Conservation (phyloP, 2,797 vertebrate genomes). For the Agapornis canus region DNA sequence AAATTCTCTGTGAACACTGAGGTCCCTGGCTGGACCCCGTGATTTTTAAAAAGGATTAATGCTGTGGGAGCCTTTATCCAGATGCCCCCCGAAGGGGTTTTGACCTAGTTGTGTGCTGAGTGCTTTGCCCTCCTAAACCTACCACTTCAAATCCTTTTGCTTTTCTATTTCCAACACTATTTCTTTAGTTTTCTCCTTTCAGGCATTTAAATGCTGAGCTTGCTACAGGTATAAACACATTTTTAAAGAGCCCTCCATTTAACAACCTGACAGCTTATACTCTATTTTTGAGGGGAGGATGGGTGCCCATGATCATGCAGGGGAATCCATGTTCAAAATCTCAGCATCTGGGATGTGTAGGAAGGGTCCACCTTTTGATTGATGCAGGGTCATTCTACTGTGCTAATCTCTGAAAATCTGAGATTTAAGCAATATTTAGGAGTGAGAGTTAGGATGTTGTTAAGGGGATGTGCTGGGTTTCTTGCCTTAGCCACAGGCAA, state of each 20-base stretch:
- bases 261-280: background rate
- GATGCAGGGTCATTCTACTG: background rate
- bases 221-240: background rate
- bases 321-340: background rate
- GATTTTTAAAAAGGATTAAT: slow-evolving; percentile 38
- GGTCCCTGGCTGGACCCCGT: background rate
- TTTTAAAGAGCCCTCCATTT: slow-evolving; percentile 19
- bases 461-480: background rate
- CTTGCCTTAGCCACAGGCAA: slow-evolving; percentile 48
- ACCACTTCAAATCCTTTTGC: background rate
- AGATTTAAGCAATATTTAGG: background rate
- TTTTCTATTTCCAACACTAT: background rate
- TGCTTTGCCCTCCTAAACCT: background rate
- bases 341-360: background rate
- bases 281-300: background rate
- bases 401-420: slow-evolving; percentile 20
- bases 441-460: background rate
- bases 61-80: background rate
- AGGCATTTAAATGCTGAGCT: slow-evolving; percentile 36
- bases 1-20: background rate
- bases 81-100: background rate
- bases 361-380: background rate
- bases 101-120: background rate
- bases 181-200: background rate
- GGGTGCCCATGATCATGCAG: background rate